Evolutionary conservation across 2,888 invertebrate species (phyloP), one percentile per base, ranked within the genome.

Genomic region (Diadromus collaris): DNA sequence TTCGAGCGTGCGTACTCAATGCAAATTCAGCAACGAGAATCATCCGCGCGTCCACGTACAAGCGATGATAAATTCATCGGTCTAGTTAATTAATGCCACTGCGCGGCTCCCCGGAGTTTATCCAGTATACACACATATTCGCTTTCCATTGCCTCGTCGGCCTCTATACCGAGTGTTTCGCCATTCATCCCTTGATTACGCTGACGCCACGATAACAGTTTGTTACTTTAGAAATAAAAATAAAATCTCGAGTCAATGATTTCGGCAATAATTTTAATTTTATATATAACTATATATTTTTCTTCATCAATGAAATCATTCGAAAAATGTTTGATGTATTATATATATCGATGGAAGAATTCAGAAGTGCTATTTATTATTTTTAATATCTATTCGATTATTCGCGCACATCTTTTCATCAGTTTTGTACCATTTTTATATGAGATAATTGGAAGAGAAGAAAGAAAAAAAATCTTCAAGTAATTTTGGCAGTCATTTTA

Each of bases 11-110:
- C 27, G 61, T 54, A 54, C 67, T 41, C 61, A 29, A 67, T 76
- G 76, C 67, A 76, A 76, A 76, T 76, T 76, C 44, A 34, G 60
- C 68, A 69, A 48, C 41, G 72, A 63, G 63, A 77, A 73, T 63
- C 44, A 51, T 67, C 29, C 38, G 24, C 38, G 38, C 51, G 60
- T 32, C 24, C 56, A 27, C 51, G 73, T 41, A 68, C 41, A 27
- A 73, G 38, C 48, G 69, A 81, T 81, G 75, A 81, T 79, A 81
- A 79, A 81, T 81, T 81, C 79, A 81, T 81, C 74, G 69, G 71
- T 58, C 69, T 24, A 58, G 69, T 64, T 79, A 81, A 81, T 81
- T 81, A 81, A 81, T 81, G 81, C 79, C 70, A 21, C 60, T 16
- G 65, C 64, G 27, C 51, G 76, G 48, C 54, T 71, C 60, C 16